phyloP scores from a whole-genome alignment of 2,113 vertebrate species.

The Atlantisia rogersi region DNA sequence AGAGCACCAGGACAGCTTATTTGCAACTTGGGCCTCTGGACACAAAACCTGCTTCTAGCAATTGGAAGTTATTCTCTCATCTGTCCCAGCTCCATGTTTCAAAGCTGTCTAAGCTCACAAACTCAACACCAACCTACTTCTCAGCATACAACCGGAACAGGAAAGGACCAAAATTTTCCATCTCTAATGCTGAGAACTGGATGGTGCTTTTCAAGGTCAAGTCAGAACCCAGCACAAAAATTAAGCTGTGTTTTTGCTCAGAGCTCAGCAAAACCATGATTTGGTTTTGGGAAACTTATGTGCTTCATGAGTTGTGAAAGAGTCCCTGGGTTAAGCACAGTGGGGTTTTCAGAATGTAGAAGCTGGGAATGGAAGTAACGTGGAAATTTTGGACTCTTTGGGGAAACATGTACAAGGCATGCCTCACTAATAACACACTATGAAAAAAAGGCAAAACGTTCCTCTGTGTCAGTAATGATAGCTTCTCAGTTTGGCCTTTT shows the following conservation, averaged over 20 bases:
- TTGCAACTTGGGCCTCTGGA: neutral
- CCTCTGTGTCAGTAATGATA: conserved; percentile 5
- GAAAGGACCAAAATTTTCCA: neutral
- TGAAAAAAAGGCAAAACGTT: conserved; percentile 7
- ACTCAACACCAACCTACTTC: neutral
- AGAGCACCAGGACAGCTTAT: neutral
- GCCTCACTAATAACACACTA: conserved; percentile 36
- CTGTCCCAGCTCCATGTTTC: neutral
- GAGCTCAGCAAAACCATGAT: conserved; percentile 16
- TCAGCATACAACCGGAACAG: neutral
- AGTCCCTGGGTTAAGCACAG: conserved; percentile 16
- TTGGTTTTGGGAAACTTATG: neutral
- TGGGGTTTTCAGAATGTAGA: neutral
- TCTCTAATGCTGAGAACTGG: neutral
- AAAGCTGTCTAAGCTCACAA: neutral
- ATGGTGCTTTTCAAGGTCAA: neutral
- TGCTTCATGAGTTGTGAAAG: conserved; percentile 46
- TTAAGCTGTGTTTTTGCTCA: conserved; percentile 16
- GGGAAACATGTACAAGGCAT: conserved; percentile 41
- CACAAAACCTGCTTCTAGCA: neutral
- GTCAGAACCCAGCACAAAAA: neutral
- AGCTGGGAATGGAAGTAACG: neutral
- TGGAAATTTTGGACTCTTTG: conserved; percentile 7
- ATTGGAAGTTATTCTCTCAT: neutral
- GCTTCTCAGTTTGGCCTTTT: conserved; percentile 12